phyloP scores from a whole-genome alignment of 2,797 vertebrate genomes.

The Acanthurus leucopareius region DNA sequence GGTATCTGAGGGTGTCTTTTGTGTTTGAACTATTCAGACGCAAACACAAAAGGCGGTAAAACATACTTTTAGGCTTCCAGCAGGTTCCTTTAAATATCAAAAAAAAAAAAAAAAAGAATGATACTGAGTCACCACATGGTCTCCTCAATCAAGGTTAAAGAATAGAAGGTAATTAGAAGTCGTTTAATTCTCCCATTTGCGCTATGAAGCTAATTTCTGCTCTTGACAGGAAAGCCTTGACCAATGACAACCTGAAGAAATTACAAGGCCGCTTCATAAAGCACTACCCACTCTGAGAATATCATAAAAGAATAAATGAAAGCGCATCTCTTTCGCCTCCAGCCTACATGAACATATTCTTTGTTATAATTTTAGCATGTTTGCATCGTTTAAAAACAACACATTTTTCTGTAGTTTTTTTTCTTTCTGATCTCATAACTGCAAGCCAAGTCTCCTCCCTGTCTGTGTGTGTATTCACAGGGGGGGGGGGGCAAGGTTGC shows the following conservation, averaged over 20 bases:
- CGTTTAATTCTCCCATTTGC: conserved; percentile 7
- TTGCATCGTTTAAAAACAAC: background rate
- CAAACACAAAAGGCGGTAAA: conserved; percentile 44
- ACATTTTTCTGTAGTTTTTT: background rate
- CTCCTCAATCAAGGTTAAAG: conserved; percentile 38
- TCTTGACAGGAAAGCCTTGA: conserved; percentile 11
- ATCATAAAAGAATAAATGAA: background rate
- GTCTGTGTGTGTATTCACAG: background rate
- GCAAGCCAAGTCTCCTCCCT: background rate
- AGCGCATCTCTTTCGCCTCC: background rate
- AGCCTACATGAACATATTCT: background rate
- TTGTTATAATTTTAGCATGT: background rate
- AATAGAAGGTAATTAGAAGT: conserved; percentile 41
- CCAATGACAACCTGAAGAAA: conserved; percentile 16
- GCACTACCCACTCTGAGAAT: background rate
- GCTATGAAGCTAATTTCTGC: conserved; percentile 21
- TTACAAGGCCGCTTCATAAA: background rate
- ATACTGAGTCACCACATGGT: conserved; percentile 18
- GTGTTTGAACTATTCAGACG: conserved; percentile 32
- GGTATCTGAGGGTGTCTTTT: conserved; percentile 49
- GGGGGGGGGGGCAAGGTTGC: background rate
- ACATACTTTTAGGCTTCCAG: conserved; percentile 28
- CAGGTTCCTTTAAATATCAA: conserved; percentile 39
- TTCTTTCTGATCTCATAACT: conserved; percentile 5
- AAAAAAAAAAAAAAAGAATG: background rate